Base-by-base conservation (phyloP, 2,888 invertebrate species). In the Yponomeuta sedellus region DNA sequence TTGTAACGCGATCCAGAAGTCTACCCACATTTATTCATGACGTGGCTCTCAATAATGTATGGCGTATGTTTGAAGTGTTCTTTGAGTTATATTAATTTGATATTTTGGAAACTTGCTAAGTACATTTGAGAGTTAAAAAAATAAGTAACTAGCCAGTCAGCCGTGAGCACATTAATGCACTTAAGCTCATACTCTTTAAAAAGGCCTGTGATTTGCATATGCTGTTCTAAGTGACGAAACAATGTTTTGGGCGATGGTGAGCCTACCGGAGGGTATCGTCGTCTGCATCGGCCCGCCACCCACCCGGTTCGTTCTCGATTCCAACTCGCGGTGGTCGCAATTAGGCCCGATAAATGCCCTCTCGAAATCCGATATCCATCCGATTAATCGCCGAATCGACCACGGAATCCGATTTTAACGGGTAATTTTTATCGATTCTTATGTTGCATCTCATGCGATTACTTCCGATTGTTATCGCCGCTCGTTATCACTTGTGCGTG, bases 301-400 rank as follows among this genome's bases (percentile, higher is more conserved):
- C 87, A 86, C 86, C 88, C 87, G 86, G 73, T 78, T 77, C 75
- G 87, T 75, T 77, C 72, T 72, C 70, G 70, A 77, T 73, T 75
- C 76, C 79, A 78, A 81, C 80, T 82, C 82, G 74, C 78, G 83
- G 86, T 85, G 85, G 85, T 83, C 84, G 85, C 85, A 89, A 88
- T 89, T 88, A 88, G 87, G 83, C 78, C 73, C 82, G 83, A 87
- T 89, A 88, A 89, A 88, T 85, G 84, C 85, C 74, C 74, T 77
- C 44, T 80, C 78, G 84, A 83, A 83, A 84, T 79, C 77, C 81
- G 84, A 85, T 82, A 83, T 82, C 82, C 82, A 81, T 82, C 81
- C 82, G 83, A 85, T 85, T 86, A 86, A 86, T 86, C 84, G 83
- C 79, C 72, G 79, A 80, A 83, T 78, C 77, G 82, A 79, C 82